Evolutionary conservation across 2,113 vertebrate species (phyloP).

Genomic region (Oryctolagus cuniculus): DNA sequence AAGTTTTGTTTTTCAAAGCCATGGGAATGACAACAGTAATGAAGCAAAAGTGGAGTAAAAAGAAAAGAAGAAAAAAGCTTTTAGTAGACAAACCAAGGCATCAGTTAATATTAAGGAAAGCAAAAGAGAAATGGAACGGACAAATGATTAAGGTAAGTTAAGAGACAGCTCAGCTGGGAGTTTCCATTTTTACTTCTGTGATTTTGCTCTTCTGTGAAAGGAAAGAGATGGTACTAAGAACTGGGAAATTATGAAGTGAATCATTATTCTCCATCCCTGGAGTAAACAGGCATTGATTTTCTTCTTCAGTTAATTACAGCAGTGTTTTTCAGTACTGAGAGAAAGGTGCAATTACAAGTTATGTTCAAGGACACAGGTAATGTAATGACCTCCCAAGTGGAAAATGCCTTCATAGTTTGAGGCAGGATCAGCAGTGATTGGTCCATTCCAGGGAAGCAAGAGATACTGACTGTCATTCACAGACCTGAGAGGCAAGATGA

Average conservation of each 20-base stretch:
- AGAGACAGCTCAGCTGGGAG: neutral
- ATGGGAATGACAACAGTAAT: neutral
- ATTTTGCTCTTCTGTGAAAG: slow-evolving; percentile 56
- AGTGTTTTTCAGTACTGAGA: neutral
- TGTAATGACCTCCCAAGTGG: neutral
- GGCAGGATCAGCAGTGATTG: neutral
- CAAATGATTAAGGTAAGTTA: neutral
- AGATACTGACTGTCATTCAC: neutral
- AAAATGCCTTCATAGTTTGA: neutral
- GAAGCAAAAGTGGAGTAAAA: neutral
- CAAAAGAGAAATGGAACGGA: neutral
- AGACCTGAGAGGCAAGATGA: neutral
- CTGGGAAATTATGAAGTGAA: slow-evolving; percentile 58
- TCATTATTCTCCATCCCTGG: neutral
- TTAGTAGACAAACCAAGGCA: neutral
- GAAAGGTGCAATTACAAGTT: neutral
- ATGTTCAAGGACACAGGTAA: neutral
- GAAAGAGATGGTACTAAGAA: neutral
- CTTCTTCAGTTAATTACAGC: slow-evolving; percentile 61
- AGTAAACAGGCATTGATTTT: slow-evolving; percentile 61
- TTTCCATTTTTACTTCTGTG: slow-evolving; percentile 43
- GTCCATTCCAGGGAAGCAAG: neutral
- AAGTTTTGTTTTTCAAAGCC: slow-evolving; percentile 44
- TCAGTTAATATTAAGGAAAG: slow-evolving; percentile 33
- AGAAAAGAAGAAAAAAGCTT: neutral